phyloP scores from a whole-genome alignment of 2,113 vertebrate genomes.

The Thermophis baileyi region DNA sequence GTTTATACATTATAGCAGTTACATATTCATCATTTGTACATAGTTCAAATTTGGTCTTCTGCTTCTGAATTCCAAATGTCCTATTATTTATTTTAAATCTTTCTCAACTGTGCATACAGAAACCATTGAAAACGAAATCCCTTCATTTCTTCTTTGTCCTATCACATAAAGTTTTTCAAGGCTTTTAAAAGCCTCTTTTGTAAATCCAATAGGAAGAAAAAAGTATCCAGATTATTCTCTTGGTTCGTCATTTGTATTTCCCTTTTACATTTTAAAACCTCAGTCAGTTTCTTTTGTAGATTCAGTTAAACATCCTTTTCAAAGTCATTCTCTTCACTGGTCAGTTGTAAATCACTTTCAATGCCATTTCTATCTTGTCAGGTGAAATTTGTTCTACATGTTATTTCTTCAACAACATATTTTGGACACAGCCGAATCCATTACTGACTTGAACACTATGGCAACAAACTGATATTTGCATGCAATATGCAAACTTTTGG shows the following conservation, averaged over 20 bases:
- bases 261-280: not conserved
- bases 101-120: not conserved
- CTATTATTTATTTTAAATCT: not conserved
- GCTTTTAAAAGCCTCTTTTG: not conserved
- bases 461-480: not conserved
- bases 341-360: not conserved
- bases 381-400: not conserved
- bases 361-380: not conserved
- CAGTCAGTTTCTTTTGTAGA: not conserved
- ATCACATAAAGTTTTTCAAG: not conserved
- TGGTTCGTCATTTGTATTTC: not conserved
- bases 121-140: no score
- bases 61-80: not conserved
- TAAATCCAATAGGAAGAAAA: not conserved
- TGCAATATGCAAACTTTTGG: not conserved
- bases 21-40: not conserved
- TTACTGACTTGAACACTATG: not conserved
- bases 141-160: not conserved
- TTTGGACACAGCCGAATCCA: not conserved
- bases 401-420: not conserved
- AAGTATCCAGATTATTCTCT: not conserved
- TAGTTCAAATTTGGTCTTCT: not conserved
- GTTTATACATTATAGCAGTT: not conserved
- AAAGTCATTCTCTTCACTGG: not conserved
- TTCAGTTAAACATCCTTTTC: not conserved